Percentiles rank a stretch among this genome's conserved stretches.
These are phyloP conservation scores for Chaetoderma sp. DNA, from an alignment of 2,888 invertebrate genomes.

Conservation along the genomic window DNA sequence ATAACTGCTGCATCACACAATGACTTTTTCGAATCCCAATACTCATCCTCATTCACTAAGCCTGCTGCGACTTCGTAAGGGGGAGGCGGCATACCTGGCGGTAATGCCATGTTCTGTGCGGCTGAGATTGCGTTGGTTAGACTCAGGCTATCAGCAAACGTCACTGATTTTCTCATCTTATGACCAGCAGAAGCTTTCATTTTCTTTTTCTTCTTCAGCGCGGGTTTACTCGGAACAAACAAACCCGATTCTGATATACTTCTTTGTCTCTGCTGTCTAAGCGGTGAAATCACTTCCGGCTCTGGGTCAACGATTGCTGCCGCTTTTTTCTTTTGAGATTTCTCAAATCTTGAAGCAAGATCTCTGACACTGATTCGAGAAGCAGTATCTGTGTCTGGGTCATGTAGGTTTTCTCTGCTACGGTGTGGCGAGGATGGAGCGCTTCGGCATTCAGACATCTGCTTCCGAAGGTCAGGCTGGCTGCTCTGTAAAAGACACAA, in stretches of 20 bases:
- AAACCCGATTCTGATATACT: conserved; percentile 59
- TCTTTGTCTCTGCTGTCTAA: conserved; percentile 39
- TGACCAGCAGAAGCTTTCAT: conserved; percentile 29
- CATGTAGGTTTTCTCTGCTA: neutral
- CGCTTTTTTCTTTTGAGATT: conserved; percentile 5
- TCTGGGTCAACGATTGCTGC: neutral
- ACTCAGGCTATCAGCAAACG: conserved; percentile 94
- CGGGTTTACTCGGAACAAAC: conserved; percentile 54
- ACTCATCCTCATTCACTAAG: conserved; percentile 4
- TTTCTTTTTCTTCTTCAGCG: conserved; percentile 51
- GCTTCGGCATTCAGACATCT: neutral
- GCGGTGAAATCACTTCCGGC: conserved; percentile 2
- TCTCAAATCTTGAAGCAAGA: conserved; percentile 56
- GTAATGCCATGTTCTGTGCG: conserved; percentile 79
- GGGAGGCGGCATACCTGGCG: conserved; percentile 33
- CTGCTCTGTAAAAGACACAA: too few species aligned
- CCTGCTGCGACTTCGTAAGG: conserved; percentile 4
- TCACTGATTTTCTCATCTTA: conserved; percentile 80
- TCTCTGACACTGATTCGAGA: conserved; percentile 48
- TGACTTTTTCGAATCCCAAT: too few species aligned
- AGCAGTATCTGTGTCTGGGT: conserved; percentile 16
- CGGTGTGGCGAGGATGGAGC: neutral
- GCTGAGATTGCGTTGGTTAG: conserved; percentile 93
- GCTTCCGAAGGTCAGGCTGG: too few species aligned
- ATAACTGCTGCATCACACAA: conserved; percentile 1